These are phyloP conservation scores for Intellagama lesueurii DNA, from an alignment of 2,797 vertebrate species.

Conservation along the genomic window DNA sequence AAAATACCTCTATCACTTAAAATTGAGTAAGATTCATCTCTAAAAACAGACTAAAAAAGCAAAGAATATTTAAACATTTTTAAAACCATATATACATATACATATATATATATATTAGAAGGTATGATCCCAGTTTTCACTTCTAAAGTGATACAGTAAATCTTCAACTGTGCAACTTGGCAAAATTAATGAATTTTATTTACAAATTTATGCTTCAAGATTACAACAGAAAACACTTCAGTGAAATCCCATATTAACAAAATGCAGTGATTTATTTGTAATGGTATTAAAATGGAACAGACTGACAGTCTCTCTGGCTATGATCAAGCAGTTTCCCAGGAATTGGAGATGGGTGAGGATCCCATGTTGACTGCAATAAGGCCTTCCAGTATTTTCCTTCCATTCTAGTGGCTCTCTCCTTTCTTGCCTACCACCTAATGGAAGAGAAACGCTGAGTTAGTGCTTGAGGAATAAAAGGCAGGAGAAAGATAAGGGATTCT, in stretches of 20 bases:
- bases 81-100: background rate
- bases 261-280: conserved; percentile 81
- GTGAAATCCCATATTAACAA: conserved; percentile 75
- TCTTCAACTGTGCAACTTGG: conserved; percentile 70
- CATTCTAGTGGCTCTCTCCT: conserved; percentile 92
- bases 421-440: conserved; percentile 94
- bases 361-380: conserved; percentile 65
- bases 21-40: background rate
- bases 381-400: conserved; percentile 67
- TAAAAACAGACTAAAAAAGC: background rate
- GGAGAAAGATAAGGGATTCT: background rate
- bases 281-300: conserved; percentile 73
- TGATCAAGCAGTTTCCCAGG: conserved; percentile 75
- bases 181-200: conserved; percentile 93
- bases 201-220: conserved; percentile 85
- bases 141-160: conserved; percentile 11
- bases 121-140: conserved; percentile 15
- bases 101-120: background rate
- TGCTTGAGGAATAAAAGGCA: background rate
- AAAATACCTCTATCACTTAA: background rate
- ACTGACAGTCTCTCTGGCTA: conserved; percentile 74
- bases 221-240: conserved; percentile 86
- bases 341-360: conserved; percentile 79
- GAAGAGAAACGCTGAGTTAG: conserved; percentile 26
- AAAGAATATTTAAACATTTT: background rate